Evolutionary conservation across 2,797 vertebrate genomes (phyloP), one percentile per base, ranked within the genome.

Genomic region (Centroberyx gerrardi): DNA sequence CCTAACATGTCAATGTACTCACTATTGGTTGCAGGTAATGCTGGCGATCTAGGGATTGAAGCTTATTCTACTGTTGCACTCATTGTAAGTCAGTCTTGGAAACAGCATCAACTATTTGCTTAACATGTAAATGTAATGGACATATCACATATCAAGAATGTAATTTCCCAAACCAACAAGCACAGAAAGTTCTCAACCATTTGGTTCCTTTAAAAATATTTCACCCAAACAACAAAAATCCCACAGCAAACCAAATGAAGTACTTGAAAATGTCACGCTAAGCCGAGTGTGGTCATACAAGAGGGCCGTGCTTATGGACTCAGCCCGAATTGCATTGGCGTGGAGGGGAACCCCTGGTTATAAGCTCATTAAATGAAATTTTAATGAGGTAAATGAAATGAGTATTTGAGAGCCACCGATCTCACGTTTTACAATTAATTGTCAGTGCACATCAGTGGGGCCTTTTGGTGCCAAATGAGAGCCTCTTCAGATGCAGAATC

Each of bases 281-380:
- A 56, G 38, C 48, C 53, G 49, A 64, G 33, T 38, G 15, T 29
- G 33, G 62, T 18, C 29, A 33, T 38, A 48, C 44, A 40, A 71
- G 54, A 31, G 44, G 33, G 49, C 61, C 63, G 18, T 22, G 38
- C 62, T 69, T 48, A 86, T 59, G 67, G 59, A 72, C 53, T n/a
- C 33, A 3, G 61, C 33, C 18, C 49, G 54, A 73, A 51, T 70
- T 22, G 52, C 72, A 68, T 62, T 7, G n/a, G 62, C 36, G 1
- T 48, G 42, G 51, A 46, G 58, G 55, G 58, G 61, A 80, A 74
- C 17, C 31, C 36, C 62, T 55, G 53, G 83, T 65, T 71, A 53
- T 62, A 51, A 80, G 62, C 72, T 69, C 28, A 83, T 76, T 79
- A 72, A 75, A 82, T 76, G 33, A 58, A 80, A 67, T 63, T 62